Base-by-base conservation (phyloP, 2,113 vertebrate species). In the Grammomys dolichurus region DNA sequence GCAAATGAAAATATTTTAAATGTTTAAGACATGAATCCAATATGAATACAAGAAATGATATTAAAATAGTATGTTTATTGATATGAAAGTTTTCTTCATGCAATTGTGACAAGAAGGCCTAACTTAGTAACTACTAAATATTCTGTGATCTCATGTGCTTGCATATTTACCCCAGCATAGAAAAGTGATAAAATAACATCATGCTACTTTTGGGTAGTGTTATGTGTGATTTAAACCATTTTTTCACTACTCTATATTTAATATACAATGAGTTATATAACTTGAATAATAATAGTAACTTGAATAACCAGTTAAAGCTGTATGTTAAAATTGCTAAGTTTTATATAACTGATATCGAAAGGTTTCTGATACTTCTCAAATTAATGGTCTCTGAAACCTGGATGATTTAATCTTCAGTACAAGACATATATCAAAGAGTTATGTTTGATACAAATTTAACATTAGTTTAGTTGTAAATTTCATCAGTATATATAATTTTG, bases 1-100 rank as follows among this genome's bases (percentile, higher is more conserved):
- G 24, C n/a, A 92, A 94, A 97, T 84, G 5, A 87, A 46, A 73
- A 88, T 90, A 60, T 60, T 92, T 9, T 85, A 90, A 81, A 80
- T 88, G 31, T 51, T 73, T 87, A 76, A n/a, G 19, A 90, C 48
- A 88, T 91, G 58, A 14, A 28, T 40, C 40, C 67, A 88, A 97
- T 80, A 90, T 90, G 36, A 94, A 88, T 93, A 67, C 17, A 70
- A 73, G 16, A 73, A 73, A 69, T 75, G 90, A 72, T 87, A 48
- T 75, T 73, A 86, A 51, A 63, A 9, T 17, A 89, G 12, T 72
- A 22, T 90, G 78, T 76, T 88, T 73, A 75, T 86, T 81, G 88
- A 72, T 87, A 89, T 75, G 48, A 94, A 67, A 63, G 51, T n/a
- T 54, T 89, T 90, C 31, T 90, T 70, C 43, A 65, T 87, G 56